These are phyloP conservation scores for Orthochromis malagaraziensis DNA, from an alignment of 2,113 vertebrate genomes.

Conservation along the genomic window DNA sequence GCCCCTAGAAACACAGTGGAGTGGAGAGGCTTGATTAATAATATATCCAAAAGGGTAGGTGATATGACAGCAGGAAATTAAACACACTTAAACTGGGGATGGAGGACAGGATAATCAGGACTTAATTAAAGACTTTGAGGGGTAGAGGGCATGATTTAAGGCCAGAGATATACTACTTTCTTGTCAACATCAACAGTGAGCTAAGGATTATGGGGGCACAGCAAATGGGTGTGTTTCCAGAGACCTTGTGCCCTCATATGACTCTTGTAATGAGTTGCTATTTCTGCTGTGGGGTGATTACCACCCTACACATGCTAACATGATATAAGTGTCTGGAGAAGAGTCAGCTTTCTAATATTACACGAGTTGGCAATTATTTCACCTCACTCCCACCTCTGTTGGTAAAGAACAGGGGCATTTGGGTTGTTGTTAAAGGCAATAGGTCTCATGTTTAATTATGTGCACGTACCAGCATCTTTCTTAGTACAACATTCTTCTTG, in stretches of 20 bases:
- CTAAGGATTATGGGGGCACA: constrained; percentile 45
- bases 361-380: not conserved
- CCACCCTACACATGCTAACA: constrained; percentile 28
- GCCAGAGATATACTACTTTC: constrained; percentile 55
- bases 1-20: constrained; percentile 42
- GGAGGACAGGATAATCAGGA: constrained; percentile 60
- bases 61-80: constrained; percentile 75
- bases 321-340: constrained; percentile 37
- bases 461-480: not conserved
- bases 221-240: constrained; percentile 34
- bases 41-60: constrained; percentile 63
- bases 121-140: constrained; percentile 74
- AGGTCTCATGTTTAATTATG: constrained; percentile 19
- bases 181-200: constrained; percentile 55
- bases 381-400: not conserved
- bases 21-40: constrained; percentile 67
- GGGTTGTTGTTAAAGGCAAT: not conserved
- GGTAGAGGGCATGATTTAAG: constrained; percentile 59
- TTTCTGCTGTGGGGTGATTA: constrained; percentile 60
- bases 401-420: not conserved
- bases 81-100: constrained; percentile 66
- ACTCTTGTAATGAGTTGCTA: constrained; percentile 58
- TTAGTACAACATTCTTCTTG: not conserved
- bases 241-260: constrained; percentile 46
- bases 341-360: constrained; percentile 25